Evolutionary conservation across 2,888 invertebrate genomes (phyloP), one percentile per base, ranked within the genome.

Genomic region (Ennomos erosarius): DNA sequence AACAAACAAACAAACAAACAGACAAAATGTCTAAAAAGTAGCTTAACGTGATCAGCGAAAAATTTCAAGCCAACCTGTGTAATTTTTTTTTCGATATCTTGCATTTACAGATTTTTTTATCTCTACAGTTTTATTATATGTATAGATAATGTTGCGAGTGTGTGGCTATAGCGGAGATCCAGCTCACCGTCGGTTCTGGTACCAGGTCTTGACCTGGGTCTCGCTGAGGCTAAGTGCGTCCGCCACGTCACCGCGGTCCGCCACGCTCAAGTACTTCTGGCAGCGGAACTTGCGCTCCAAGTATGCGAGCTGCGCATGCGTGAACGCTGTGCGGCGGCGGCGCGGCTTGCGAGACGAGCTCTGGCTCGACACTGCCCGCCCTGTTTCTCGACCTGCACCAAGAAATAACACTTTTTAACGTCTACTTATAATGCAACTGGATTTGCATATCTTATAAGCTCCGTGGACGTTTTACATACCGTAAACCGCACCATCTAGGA

Each of bases 151-250:
- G 3, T 16, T 2, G 38, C 38, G n/a, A 38, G 10, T 38, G 38
- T 38, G 10, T 2, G n/a, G 10, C n/a, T 10, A 10, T 42, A n/a
- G 37, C 39, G 3, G 40, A 45, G 26, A 49, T 1, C 11, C 9
- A 16, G 43, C 85, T 87, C 73, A 97, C 97, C 97, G 94, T 84
- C 97, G 93, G 78, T 97, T 97, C 87, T 97, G 97, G 75, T 97
- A 98, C 98, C 98, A 98, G 1, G 98, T 98, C 90, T 98, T 98
- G 52, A 98, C 98, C 82, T 98, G 98, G 0, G 98, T 98, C 88
- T 98, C 98, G 37, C 97, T 97, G 33, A 98, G 93, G 76, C 96
- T 97, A 26, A 98, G 93, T 0, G 97, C 96, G 76, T 98, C 98
- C 0, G 98, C 98, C 0, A 98, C 98, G 81, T 98, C 98, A 56